phyloP scores from a whole-genome alignment of 2,113 vertebrate genomes.

The Labeo rohita region DNA sequence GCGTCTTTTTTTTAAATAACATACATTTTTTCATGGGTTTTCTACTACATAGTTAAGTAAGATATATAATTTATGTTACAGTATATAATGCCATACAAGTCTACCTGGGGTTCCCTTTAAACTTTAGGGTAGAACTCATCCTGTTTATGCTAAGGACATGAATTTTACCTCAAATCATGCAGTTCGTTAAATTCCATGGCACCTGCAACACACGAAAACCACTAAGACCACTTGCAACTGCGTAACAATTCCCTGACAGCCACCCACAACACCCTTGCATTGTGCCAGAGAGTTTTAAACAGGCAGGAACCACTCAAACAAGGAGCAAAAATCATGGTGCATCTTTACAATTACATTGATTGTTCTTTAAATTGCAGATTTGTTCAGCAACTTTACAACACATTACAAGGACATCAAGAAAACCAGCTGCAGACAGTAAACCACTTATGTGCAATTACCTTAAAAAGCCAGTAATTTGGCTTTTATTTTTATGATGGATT shows the following conservation, averaged over 20 bases:
- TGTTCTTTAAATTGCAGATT: slow-evolving; percentile 13
- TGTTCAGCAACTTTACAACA: not conserved
- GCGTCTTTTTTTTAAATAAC: too few species aligned
- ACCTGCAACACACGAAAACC: not conserved
- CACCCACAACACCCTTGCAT: not conserved
- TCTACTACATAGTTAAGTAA: too few species aligned
- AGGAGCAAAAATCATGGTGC: not conserved
- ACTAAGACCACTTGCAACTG: not conserved
- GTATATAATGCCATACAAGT: too few species aligned
- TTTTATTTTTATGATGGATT: not conserved
- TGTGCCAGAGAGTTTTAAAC: not conserved
- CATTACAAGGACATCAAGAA: slow-evolving; percentile 12
- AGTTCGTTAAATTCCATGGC: not conserved
- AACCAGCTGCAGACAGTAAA: slow-evolving; percentile 7
- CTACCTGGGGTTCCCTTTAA: too few species aligned
- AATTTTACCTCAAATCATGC: not conserved
- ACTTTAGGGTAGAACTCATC: not conserved
- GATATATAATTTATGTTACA: too few species aligned
- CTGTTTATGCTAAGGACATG: not conserved
- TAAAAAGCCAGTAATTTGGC: not conserved
- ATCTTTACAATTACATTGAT: not conserved
- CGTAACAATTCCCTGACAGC: not conserved
- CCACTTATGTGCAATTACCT: slow-evolving; percentile 19
- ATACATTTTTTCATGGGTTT: too few species aligned
- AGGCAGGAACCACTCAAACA: not conserved